These are phyloP conservation scores for Anniella stebbinsi DNA, from an alignment of 2,797 vertebrate genomes.

Conservation along the genomic window DNA sequence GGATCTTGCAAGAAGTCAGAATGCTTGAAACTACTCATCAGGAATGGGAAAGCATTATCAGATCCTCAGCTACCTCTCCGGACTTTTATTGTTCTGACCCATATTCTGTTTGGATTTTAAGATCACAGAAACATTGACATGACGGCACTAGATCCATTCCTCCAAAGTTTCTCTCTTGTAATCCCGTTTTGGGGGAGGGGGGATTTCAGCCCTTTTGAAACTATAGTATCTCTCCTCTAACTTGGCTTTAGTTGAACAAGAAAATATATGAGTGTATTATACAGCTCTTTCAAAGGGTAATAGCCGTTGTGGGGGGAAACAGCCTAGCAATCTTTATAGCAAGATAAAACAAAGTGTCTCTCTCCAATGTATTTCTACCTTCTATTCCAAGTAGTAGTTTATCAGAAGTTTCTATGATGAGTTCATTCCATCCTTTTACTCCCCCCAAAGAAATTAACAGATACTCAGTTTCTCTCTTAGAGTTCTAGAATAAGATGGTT, in stretches of 20 bases:
- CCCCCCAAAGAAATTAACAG: not conserved
- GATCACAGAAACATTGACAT: not conserved
- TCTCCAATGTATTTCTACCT: constrained; percentile 33
- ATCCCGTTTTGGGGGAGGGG: not conserved
- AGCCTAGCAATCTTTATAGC: not conserved
- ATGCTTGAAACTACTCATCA: not conserved
- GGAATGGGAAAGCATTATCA: not conserved
- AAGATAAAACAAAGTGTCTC: not conserved
- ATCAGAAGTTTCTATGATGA: not conserved
- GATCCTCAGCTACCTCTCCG: not conserved
- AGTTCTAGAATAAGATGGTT: not conserved
- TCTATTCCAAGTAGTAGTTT: constrained; percentile 9
- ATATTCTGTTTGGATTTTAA: not conserved
- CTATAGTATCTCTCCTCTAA: constrained; percentile 20
- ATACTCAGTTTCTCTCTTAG: not conserved
- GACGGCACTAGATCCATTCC: not conserved
- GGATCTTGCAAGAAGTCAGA: not conserved
- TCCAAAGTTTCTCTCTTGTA: not conserved
- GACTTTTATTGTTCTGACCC: not conserved
- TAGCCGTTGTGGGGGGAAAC: not conserved
- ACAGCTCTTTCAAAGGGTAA: constrained; percentile 29
- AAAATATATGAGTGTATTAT: not conserved
- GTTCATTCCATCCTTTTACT: constrained; percentile 9
- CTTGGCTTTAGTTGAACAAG: not conserved
- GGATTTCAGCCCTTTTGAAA: constrained; percentile 5